Evolutionary conservation across 2,888 invertebrate genomes (phyloP).

Genomic region (Chaetogeoica ovagalla): DNA sequence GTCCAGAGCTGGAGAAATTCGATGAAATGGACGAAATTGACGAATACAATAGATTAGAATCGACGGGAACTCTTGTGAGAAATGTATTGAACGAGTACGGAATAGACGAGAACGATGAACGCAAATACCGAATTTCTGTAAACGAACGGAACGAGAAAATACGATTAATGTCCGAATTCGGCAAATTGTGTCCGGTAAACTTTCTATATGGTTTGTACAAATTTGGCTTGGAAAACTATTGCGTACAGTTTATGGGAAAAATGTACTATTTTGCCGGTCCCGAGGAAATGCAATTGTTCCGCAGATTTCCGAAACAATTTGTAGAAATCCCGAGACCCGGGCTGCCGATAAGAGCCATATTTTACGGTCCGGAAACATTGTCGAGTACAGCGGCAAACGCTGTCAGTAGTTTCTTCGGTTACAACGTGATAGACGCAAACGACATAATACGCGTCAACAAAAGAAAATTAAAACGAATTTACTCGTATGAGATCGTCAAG

Average conservation of each 20-base stretch:
- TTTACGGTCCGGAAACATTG: slow-evolving; percentile 18
- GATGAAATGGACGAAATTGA: background rate
- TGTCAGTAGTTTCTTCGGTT: background rate
- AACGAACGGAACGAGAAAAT: background rate
- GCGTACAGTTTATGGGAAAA: slow-evolving; percentile 8
- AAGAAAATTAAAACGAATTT: background rate
- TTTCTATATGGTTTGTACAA: slow-evolving; percentile 4
- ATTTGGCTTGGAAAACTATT: background rate
- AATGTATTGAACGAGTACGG: too few relatives aligned
- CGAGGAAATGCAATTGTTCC: slow-evolving; percentile 7
- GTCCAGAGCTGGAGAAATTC: background rate
- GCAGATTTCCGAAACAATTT: slow-evolving; percentile 1
- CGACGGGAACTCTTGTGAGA: background rate
- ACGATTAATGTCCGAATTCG: slow-evolving; percentile 12
- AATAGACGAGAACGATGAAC: background rate
- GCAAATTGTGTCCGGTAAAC: slow-evolving; percentile 22
- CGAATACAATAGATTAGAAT: background rate
- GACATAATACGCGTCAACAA: background rate
- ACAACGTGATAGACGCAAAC: background rate
- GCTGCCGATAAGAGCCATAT: slow-evolving; percentile 17
- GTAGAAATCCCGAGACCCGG: background rate
- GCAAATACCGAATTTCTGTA: background rate
- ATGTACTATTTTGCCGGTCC: slow-evolving; percentile 15
- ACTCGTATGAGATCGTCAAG: background rate
- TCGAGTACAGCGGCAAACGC: background rate